A percentile compares a stretch with the other conserved stretches of the same genome.
These are phyloP conservation scores for Mythimna vitellina DNA, from an alignment of 2,888 invertebrate genomes.

Conservation along the genomic window DNA sequence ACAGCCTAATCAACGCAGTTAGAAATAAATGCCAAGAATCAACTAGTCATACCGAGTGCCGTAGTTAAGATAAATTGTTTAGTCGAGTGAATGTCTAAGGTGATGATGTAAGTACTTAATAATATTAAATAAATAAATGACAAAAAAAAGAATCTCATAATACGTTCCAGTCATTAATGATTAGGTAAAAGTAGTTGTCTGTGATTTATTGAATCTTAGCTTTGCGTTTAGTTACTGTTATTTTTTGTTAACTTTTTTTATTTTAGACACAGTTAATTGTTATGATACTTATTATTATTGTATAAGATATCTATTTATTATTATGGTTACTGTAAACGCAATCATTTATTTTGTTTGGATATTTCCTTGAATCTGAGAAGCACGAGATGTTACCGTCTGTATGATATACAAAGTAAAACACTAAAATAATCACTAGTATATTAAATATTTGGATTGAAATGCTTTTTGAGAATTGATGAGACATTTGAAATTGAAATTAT, in stretches of 20 bases:
- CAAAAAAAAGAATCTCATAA: slow-evolving; percentile 78
- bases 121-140: slow-evolving; percentile 61
- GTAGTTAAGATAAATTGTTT: slow-evolving; percentile 79
- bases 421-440: slow-evolving; percentile 50
- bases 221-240: slow-evolving; percentile 74
- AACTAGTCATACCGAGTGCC: slow-evolving; percentile 77
- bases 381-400: slow-evolving; percentile 68
- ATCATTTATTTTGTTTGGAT: slow-evolving; percentile 54
- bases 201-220: slow-evolving; percentile 83
- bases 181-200: slow-evolving; percentile 85
- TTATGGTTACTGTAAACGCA: slow-evolving; percentile 42
- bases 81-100: slow-evolving; percentile 76
- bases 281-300: slow-evolving; percentile 64
- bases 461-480: slow-evolving; percentile 56
- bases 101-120: slow-evolving; percentile 71
- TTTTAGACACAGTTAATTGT: slow-evolving; percentile 59
- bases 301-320: slow-evolving; percentile 39
- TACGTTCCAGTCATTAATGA: slow-evolving; percentile 78
- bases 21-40: slow-evolving; percentile 14
- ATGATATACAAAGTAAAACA: slow-evolving; percentile 57
- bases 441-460: slow-evolving; percentile 51
- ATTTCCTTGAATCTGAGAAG: slow-evolving; percentile 54
- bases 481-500: slow-evolving; percentile 50
- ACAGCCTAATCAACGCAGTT: slow-evolving; percentile 50
- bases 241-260: slow-evolving; percentile 57